A percentile compares a stretch with the other conserved stretches of the same genome.
phyloP scores from a whole-genome alignment of 2,113 vertebrate species.

The Calyptommatus sinebrachiatus region DNA sequence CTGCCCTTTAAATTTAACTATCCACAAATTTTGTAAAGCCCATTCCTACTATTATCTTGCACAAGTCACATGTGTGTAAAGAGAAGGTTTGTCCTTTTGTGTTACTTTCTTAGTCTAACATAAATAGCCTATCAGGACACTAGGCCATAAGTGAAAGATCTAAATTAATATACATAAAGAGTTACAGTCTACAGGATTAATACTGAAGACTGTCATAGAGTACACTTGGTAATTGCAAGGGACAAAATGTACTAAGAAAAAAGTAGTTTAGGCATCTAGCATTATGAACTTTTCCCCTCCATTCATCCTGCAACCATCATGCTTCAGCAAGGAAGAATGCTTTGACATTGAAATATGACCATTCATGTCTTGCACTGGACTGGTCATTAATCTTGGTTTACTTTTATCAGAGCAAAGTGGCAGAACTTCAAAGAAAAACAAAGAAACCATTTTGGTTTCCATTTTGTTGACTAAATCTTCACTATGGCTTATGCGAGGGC shows the following conservation, averaged over 20 bases:
- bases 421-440: conserved; percentile 3
- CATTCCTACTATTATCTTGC: too few relatives aligned
- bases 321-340: neutral
- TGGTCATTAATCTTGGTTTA: conserved; percentile 31
- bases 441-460: conserved; percentile 20
- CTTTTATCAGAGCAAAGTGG: conserved; percentile 8
- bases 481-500: too few relatives aligned
- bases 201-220: too few relatives aligned
- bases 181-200: neutral
- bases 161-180: neutral
- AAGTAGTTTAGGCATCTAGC: neutral
- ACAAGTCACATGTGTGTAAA: too few relatives aligned
- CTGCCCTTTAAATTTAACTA: too few relatives aligned
- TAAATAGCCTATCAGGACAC: too few relatives aligned
- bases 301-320: neutral
- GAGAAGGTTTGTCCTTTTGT: too few relatives aligned
- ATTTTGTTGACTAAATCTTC: conserved; percentile 4
- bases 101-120: too few relatives aligned
- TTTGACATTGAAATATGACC: conserved; percentile 21
- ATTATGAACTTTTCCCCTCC: neutral
- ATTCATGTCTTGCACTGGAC: conserved; percentile 22
- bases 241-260: neutral
- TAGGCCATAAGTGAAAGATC: too few relatives aligned
- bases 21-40: too few relatives aligned
- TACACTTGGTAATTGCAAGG: neutral